Evolutionary conservation across 2,888 invertebrate species (phyloP).

Genomic region (Agrotis segetum): DNA sequence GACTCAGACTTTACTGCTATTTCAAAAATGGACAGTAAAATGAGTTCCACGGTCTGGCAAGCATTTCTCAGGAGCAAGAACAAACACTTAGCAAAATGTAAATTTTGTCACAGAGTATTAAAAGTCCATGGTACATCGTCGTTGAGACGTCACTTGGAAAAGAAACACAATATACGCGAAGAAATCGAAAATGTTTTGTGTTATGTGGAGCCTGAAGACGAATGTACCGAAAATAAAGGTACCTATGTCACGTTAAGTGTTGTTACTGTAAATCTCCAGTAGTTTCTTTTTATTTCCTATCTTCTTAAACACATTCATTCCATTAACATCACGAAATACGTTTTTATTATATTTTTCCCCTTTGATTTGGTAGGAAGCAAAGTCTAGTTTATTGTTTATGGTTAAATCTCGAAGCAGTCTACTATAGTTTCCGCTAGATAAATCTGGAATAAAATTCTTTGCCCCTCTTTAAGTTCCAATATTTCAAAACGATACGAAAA

Average conservation of each 20-base stretch:
- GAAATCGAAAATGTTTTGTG: neutral
- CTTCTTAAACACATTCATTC: neutral
- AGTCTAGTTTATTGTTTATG: too few relatives aligned
- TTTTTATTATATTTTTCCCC: too few relatives aligned
- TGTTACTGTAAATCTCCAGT: neutral
- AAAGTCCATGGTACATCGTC: slow-evolving; percentile 7
- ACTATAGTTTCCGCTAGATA: too few relatives aligned
- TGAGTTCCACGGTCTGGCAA: slow-evolving; percentile 20
- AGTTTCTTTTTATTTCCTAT: neutral
- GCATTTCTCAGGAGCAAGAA: slow-evolving; percentile 22
- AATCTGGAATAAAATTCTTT: too few relatives aligned
- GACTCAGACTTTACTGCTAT: neutral
- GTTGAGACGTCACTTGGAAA: neutral
- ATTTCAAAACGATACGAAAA: too few relatives aligned
- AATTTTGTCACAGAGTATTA: slow-evolving; percentile 9
- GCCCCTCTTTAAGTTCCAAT: too few relatives aligned
- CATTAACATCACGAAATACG: too few relatives aligned
- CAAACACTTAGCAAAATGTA: slow-evolving; percentile 27
- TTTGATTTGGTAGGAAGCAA: too few relatives aligned
- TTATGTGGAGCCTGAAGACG: neutral
- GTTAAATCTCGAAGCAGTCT: too few relatives aligned
- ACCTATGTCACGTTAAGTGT: neutral
- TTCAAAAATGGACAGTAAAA: neutral
- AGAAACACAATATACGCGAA: neutral
- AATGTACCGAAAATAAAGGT: slow-evolving; percentile 8